Percentiles rank a stretch among this genome's conserved stretches.
phyloP scores from a whole-genome alignment of 2,888 invertebrate genomes.

The Nomada fabriciana region DNA sequence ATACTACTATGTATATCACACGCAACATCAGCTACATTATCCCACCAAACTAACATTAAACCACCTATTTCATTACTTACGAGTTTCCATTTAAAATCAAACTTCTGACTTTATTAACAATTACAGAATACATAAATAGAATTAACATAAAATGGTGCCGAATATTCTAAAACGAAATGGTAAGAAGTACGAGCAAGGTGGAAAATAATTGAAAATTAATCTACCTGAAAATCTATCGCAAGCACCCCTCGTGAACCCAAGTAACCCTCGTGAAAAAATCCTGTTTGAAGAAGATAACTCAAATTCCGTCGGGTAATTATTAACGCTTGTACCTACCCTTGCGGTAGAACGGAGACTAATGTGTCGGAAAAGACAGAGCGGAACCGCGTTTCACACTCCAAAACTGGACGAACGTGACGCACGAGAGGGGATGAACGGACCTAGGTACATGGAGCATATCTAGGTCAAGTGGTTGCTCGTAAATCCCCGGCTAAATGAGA shows the following conservation, averaged over 20 bases:
- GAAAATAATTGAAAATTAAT: neutral
- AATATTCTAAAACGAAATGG: neutral
- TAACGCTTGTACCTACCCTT: slow-evolving; percentile 49
- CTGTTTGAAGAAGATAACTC: slow-evolving; percentile 18
- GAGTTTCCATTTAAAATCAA: too few relatives aligned
- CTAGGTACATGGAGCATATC: slow-evolving; percentile 72
- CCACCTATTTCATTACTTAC: too few relatives aligned
- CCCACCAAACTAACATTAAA: too few relatives aligned
- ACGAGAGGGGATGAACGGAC: slow-evolving; percentile 50
- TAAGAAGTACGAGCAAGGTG: neutral
- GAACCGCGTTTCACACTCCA: slow-evolving; percentile 66
- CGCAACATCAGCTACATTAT: too few relatives aligned
- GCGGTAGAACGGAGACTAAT: slow-evolving; percentile 59
- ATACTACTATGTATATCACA: too few relatives aligned
- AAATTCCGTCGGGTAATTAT: slow-evolving; percentile 51
- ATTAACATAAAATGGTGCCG: too few relatives aligned
- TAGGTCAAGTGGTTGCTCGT: slow-evolving; percentile 73
- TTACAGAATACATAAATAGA: too few relatives aligned
- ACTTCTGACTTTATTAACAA: too few relatives aligned
- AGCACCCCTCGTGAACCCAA: neutral
- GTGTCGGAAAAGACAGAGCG: slow-evolving; percentile 63
- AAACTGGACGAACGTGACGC: slow-evolving; percentile 47
- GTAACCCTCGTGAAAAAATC: slow-evolving; percentile 35
- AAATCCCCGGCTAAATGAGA: slow-evolving; percentile 78
- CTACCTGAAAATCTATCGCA: neutral